Evolutionary conservation across 2,888 invertebrate genomes (phyloP), one percentile per base, ranked within the genome.

Genomic region (Sicus ferrugineus): DNA sequence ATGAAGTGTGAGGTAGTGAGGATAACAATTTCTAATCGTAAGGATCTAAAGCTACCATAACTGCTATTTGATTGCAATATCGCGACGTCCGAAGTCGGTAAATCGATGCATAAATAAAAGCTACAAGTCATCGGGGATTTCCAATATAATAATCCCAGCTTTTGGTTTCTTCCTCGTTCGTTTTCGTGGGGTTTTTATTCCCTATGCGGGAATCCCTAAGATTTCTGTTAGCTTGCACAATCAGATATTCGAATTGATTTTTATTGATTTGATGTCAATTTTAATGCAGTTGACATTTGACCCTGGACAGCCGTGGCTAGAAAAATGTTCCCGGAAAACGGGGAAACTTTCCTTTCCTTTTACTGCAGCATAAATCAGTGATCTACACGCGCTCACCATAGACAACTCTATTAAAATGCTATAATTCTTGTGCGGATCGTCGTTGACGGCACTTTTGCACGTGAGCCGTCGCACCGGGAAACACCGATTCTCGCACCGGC

Each of bases 211-310:
- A n/a, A n/a, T n/a, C n/a, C n/a, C n/a, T n/a, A n/a, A n/a, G n/a
- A n/a, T n/a, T 48, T 48, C n/a, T n/a, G n/a, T n/a, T n/a, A 42
- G 23, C 30, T 7, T 21, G 28, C 66, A 67, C 19, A 38, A 50
- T 66, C 42, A 54, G 56, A 19, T 76, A 74, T 77, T 78, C 75
- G 77, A 69, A 56, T 64, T 75, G 77, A 78, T 80, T 80, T 80
- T 80, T 80, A 80, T 80, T 80, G 75, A 78, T 77, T 77, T 76
- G 76, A 74, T 77, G 76, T 76, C 77, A 75, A 79, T 78, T 80
- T 79, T 80, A 80, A 80, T 80, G 80, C 77, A 75, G 75, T 77
- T 80, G 80, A 79, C 80, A 80, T 80, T 80, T 80, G 80, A 80
- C 79, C 80, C 75, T 74, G 52, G 59, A 30, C 59, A 30, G 23